phyloP scores from a whole-genome alignment of 2,888 invertebrate species.

The Smittia aterrima region DNA sequence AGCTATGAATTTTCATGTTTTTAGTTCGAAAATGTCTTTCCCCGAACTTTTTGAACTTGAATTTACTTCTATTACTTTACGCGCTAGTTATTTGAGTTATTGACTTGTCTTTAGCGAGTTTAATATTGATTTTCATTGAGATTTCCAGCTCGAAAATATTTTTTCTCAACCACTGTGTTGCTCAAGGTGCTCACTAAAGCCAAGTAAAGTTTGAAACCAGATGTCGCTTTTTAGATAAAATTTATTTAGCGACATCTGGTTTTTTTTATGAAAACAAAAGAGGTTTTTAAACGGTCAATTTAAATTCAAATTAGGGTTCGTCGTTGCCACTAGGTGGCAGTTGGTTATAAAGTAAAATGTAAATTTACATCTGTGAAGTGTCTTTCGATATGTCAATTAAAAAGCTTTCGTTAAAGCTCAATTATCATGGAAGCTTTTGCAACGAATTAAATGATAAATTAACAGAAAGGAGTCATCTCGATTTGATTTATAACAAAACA shows the following conservation, averaged over 20 bases:
- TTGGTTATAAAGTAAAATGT: no score
- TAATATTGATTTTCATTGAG: slow-evolving; percentile 37
- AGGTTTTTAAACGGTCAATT: background rate
- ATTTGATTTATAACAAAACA: no score
- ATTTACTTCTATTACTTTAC: background rate
- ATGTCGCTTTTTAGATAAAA: background rate
- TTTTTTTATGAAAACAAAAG: background rate
- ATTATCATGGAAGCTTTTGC: no score
- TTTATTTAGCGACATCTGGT: background rate
- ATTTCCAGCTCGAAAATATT: background rate
- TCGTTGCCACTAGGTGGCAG: background rate
- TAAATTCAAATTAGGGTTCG: background rate
- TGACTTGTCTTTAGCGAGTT: background rate
- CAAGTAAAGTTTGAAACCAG: background rate
- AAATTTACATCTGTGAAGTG: no score
- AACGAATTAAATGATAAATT: no score
- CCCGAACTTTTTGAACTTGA: background rate
- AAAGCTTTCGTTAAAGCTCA: no score
- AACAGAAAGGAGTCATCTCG: no score
- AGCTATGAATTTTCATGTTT: background rate
- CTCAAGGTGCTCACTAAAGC: background rate
- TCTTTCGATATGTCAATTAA: no score
- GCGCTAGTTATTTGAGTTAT: no score
- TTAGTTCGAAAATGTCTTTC: background rate
- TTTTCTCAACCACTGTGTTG: slow-evolving; percentile 33